Evolutionary conservation across 2,888 invertebrate species (phyloP).

Genomic region (Tipula vernalis): DNA sequence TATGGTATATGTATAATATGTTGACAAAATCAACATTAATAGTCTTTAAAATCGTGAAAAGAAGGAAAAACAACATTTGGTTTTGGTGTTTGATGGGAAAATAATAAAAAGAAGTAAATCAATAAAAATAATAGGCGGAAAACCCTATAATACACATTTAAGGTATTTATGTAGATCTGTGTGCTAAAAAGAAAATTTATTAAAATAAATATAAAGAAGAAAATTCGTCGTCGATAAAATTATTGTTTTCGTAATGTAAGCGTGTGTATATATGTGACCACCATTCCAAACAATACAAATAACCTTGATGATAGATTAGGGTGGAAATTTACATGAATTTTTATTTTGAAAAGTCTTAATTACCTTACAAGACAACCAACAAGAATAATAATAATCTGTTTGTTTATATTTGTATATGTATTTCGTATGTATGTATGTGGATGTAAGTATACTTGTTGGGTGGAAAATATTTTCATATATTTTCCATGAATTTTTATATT

Average conservation of each 20-base stretch:
- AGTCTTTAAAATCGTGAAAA: not conserved
- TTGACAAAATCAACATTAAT: constrained; percentile 4
- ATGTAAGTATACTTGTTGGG: too few species aligned
- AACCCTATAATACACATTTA: not conserved
- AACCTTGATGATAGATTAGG: not conserved
- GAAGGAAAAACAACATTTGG: not conserved
- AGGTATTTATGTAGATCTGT: not conserved
- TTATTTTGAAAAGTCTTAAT: not conserved
- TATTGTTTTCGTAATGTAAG: not conserved
- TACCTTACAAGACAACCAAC: not conserved
- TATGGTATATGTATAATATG: not conserved
- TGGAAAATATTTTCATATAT: too few species aligned
- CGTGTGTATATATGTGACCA: not conserved
- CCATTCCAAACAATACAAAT: not conserved
- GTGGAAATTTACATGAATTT: not conserved
- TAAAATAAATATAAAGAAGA: not conserved
- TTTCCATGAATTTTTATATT: not conserved
- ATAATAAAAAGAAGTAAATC: not conserved
- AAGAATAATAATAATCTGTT: not conserved
- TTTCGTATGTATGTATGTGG: not conserved
- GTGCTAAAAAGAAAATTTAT: not conserved
- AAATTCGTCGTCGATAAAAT: not conserved
- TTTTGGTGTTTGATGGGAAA: not conserved
- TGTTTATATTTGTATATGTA: not conserved
- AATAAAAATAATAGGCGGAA: not conserved